These are phyloP conservation scores for Salvelinus fontinalis DNA, from an alignment of 2,113 vertebrate species.

Conservation along the genomic window DNA sequence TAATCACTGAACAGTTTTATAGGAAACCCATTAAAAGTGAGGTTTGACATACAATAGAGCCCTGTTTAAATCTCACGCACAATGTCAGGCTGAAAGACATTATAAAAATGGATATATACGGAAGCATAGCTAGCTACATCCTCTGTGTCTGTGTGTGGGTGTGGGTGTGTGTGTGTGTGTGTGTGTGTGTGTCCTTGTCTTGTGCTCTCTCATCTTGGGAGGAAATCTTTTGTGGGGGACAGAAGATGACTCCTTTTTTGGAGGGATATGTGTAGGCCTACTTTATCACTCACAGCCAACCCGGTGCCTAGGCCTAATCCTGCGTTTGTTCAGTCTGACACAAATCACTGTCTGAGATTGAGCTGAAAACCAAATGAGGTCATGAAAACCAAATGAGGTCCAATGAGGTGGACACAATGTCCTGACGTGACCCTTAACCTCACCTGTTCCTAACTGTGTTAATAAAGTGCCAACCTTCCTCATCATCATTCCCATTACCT, in stretches of 20 bases:
- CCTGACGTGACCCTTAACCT: constrained; percentile 55
- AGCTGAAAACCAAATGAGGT: constrained; percentile 48
- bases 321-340: constrained; percentile 55
- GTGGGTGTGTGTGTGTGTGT: constrained; percentile 43
- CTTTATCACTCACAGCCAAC: constrained; percentile 35
- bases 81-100: constrained; percentile 67
- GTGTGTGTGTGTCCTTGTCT: constrained; percentile 43
- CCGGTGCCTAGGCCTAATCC: constrained; percentile 59
- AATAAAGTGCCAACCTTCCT: constrained; percentile 73
- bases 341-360: constrained; percentile 23
- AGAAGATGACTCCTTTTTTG: constrained; percentile 41
- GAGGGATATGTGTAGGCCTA: constrained; percentile 13
- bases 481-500: constrained; percentile 59
- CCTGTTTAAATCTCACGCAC: constrained; percentile 71
- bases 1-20: constrained; percentile 76
- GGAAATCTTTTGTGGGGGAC: constrained; percentile 36
- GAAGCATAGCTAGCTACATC: constrained; percentile 43
- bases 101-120: constrained; percentile 57
- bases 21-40: constrained; percentile 72
- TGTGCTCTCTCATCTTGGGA: constrained; percentile 19
- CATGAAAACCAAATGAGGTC: constrained; percentile 44
- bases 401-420: constrained; percentile 53
- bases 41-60: constrained; percentile 76
- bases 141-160: constrained; percentile 38
- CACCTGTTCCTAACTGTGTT: constrained; percentile 65